Evolutionary conservation across 2,888 invertebrate genomes (phyloP), one percentile per base, ranked within the genome.

Genomic region (Drosophila mayaguana): DNA sequence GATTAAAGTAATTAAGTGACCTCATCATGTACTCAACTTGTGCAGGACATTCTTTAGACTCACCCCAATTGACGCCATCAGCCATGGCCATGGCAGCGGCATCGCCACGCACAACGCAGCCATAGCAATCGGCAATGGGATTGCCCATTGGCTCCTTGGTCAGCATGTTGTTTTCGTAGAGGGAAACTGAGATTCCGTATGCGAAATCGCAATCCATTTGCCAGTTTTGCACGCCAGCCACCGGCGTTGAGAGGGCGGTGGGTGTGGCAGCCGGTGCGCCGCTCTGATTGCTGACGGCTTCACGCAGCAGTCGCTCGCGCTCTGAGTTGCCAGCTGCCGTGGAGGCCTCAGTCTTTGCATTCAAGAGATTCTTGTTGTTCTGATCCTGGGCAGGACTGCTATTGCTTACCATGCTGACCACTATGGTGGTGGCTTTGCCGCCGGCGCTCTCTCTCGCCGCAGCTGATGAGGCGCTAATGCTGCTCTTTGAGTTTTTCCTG

Each of bases 61-160:
- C 89, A 92, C 97, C 97, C 97, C 97, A 98, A 93, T 98, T 97
- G 3, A 97, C 97, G 28, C 97, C 97, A 93, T 97, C 97, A 4
- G 97, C 97, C 65, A 98, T 94, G 16, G 96, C 96, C 92, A 97
- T 93, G 65, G 97, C 94, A 18, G 96, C 96, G 72, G 95, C 96
- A 93, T 97, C 96, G n/a, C 94, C 94, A 56, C 95, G 93, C 6
- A 95, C 94, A 42, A 95, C 95, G 70, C 97, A 93, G 1, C 96
- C 97, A 93, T 96, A 97, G 83, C 97, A 96, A 93, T 97, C 97
- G 18, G 97, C 97, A 75, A 97, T 96, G 1, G 97, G 97, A 92
- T 96, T 96, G 1, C 97, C 97, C 93, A 95, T 94, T 78, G 94
- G 93, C 68, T 94, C 93, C 76, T 95, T 95, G 63, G 96, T 96